These are phyloP conservation scores for Actinia equina DNA, from an alignment of 64 coral and sea anemone species.

Conservation along the genomic window DNA sequence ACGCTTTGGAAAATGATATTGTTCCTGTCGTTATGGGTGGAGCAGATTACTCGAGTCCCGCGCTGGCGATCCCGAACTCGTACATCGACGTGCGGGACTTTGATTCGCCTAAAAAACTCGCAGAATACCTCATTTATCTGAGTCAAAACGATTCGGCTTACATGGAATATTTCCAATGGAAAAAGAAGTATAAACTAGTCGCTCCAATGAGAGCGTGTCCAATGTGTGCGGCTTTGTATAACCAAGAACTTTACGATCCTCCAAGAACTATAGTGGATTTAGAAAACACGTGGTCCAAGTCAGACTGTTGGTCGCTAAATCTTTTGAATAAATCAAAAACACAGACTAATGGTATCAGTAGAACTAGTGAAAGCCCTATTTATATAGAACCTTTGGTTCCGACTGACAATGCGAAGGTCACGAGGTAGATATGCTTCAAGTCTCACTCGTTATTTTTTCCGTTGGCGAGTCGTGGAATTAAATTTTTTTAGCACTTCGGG, in stretches of 20 bases:
- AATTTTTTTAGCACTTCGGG: no score
- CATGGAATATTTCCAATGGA: constrained; percentile 59
- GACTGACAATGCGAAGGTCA: no score
- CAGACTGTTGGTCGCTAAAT: neutral
- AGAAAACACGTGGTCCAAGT: constrained; percentile 12
- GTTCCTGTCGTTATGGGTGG: constrained; percentile 66
- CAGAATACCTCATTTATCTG: constrained; percentile 48
- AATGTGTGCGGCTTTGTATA: constrained; percentile 48
- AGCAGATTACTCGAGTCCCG: constrained; percentile 24
- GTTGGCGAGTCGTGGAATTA: no score
- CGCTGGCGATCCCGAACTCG: constrained; percentile 60
- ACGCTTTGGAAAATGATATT: constrained; percentile 47
- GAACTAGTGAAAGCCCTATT: neutral
- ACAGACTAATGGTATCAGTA: neutral
- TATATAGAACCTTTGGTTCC: neutral
- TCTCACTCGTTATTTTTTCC: no score
- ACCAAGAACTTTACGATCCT: constrained; percentile 16
- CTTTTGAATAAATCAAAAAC: neutral
- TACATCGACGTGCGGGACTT: constrained; percentile 71
- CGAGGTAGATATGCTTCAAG: no score
- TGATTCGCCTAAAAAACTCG: constrained; percentile 41
- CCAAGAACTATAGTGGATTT: constrained; percentile 27
- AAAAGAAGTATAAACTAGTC: constrained; percentile 28
- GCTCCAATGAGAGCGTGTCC: constrained; percentile 39
- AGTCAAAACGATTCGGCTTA: constrained; percentile 49